Evolutionary conservation across 2,888 invertebrate species (phyloP), one percentile per base, ranked within the genome.

Genomic region (Phrixothrix hirtus): DNA sequence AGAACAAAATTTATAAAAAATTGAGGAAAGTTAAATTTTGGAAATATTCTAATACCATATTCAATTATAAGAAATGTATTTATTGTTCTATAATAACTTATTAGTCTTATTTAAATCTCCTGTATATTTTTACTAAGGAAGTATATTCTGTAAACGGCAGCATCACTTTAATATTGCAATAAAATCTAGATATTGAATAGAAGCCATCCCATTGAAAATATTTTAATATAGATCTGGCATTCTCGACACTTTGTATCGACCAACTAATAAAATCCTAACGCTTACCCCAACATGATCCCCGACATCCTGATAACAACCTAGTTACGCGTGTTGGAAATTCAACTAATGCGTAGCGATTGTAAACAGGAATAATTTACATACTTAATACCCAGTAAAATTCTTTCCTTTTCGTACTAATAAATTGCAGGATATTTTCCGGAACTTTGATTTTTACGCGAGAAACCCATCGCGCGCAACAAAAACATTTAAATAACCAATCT

Each of bases 301-400:
- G 57, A 60, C 59, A 58, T 54, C 45, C 59, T 50, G 64, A 62
- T 61, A n/a, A n/a, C n/a, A n/a, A n/a, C n/a, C n/a, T n/a, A n/a
- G n/a, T n/a, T n/a, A n/a, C n/a, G n/a, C n/a, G n/a, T n/a, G n/a
- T n/a, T n/a, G n/a, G n/a, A n/a, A n/a, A n/a, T n/a, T 61, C 63
- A 60, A 58, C 61, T 61, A 64, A 62, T 63, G 62, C 59, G 53
- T 50, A 54, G 49, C 61, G 61, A 63, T 59, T 63, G 63, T 63
- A 64, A 63, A 63, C 63, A 62, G 60, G 57, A 45, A 51, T 50
- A 58, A 64, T 65, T 65, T 65, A 60, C 65, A 65, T 65, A 62
- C 64, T 64, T 64, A 65, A 64, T 65, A 61, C 61, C 62, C 59
- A 57, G 50, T 37, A 45, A 59, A 57, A 57, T 63, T 61, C 59